Evolutionary conservation across 1,140 invertebrate species (phyloP), one percentile per base, ranked within the genome.

Genomic region (Chlorops oryzae): DNA sequence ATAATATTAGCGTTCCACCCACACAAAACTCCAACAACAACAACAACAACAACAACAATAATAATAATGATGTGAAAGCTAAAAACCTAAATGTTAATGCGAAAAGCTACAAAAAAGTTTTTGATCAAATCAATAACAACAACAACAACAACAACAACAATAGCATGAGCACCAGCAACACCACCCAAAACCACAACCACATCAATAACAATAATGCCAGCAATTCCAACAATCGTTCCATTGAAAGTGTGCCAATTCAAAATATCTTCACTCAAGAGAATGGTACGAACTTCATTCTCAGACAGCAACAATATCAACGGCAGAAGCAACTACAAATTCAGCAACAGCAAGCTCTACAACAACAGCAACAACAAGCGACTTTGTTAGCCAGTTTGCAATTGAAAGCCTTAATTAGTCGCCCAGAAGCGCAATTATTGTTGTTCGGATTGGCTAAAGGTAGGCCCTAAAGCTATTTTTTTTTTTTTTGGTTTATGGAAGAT

Each of bases 361-460:
- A 67, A 40, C 64, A 67, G 38, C 66, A 69, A 12, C 66, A 69
- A 25, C 65, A 69, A 46, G 65, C 66, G 0, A 62, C 66, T n/a
- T 60, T 66, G 18, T 22, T 69, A 23, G 66, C 66, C 2, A 62
- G 61, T n/a, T 52, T 70, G 2, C 66, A 70, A 27, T 43, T 70
- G 3, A 70, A 70, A 51, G 62, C 62, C 0, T 66, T 69, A 25
- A 52, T 70, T 1, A 61, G 60, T 40, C 61, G 66, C 27, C 53
- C 66, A 2, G 66, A 70, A 50, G 62, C 66, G 1, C 66, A 70
- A 25, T 41, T 66, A 35, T 48, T 70, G 6, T 41, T 70, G 12
- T 28, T 70, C 5, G 63, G 65, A 10, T 45, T 70, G 27, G 69
- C 66, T 17, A 69, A 69, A 59, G 65, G 65, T 68, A n/a, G 13